Base-by-base conservation (phyloP, 2,888 invertebrate genomes). In the Kuschelorhynchus macadamiae region DNA sequence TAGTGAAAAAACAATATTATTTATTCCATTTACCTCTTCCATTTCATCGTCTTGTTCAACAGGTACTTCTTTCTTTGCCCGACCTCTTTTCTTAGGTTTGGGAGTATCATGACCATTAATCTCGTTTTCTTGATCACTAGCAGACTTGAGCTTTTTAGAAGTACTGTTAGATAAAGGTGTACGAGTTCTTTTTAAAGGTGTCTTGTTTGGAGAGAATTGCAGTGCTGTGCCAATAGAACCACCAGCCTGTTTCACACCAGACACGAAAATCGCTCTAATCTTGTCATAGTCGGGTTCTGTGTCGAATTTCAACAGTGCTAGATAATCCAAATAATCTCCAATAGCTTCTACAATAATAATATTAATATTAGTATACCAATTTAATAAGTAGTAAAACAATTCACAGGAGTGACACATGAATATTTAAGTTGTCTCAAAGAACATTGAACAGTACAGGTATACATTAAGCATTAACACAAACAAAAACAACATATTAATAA, bases 231-330 rank as follows among this genome's bases (percentile, higher is more conserved):
- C 85, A 52, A 86, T 83, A 0, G 87, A 80, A 39, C 88, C 86
- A 7, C 89, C 89, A 52, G 89, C 81, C 16, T 85, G 83, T 77
- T 91, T 90, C 0, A 95, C 82, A 11, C 90, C 93, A 42, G 83
- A 83, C 18, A 85, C 82, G 71, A 95, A 90, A 12, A 92, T 83
- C 68, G 88, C 86, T 12, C 88, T 86, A 71, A 92, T 90, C 80
- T 91, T 89, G 0, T 87, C 84, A 79, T 95, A 95, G 80, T 95
- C 89, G 0, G 95, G 94, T 11, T 82, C 83, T 14, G 91, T 89
- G 75, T 92, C 88, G 74, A 91, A 92, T 71, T 90, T 86, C 75
- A 95, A 74, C 36, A 87, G 86, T 49, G 87, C 85, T 2, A 94
- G 87, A 78, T 92, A 89, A 67, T 89, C 88, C 75, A 94, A 86